A percentile compares a stretch with the other conserved stretches of the same genome.
Conservation (phyloP, 2,113 vertebrate genomes). For the Pterocles gutturalis region DNA sequence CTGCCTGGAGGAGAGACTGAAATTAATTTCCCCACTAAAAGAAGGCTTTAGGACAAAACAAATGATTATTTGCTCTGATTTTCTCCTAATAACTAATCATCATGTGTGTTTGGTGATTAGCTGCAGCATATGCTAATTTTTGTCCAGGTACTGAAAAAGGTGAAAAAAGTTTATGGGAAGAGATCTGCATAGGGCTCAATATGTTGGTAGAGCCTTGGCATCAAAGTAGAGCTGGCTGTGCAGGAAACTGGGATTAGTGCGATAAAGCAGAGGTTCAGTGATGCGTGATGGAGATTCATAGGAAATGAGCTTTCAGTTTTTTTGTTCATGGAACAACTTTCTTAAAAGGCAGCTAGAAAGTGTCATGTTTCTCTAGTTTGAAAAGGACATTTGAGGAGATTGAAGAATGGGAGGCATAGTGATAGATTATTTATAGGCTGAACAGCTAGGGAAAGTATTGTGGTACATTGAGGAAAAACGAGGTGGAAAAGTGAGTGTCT, state of each 20-base stretch:
- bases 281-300: neutral
- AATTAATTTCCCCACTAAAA: neutral
- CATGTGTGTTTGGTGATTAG: neutral
- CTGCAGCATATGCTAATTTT: neutral
- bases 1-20: neutral
- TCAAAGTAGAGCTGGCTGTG: neutral
- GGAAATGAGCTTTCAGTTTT: constrained; percentile 18
- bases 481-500: neutral
- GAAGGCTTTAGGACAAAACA: neutral
- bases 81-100: neutral
- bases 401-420: neutral
- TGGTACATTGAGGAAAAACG: neutral
- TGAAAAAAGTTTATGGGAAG: neutral
- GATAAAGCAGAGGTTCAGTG: neutral
- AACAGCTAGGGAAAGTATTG: neutral
- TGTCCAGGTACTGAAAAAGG: neutral
- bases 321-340: neutral
- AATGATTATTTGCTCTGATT: neutral
- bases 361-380: neutral
- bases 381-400: constrained; percentile 4
- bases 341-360: constrained; percentile 8
- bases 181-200: neutral
- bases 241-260: neutral
- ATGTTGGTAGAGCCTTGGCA: neutral
- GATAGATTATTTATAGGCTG: neutral